Evolutionary conservation across 2,797 vertebrate species (phyloP), one percentile per base, ranked within the genome.

Genomic region (Onychomys arenicola): DNA sequence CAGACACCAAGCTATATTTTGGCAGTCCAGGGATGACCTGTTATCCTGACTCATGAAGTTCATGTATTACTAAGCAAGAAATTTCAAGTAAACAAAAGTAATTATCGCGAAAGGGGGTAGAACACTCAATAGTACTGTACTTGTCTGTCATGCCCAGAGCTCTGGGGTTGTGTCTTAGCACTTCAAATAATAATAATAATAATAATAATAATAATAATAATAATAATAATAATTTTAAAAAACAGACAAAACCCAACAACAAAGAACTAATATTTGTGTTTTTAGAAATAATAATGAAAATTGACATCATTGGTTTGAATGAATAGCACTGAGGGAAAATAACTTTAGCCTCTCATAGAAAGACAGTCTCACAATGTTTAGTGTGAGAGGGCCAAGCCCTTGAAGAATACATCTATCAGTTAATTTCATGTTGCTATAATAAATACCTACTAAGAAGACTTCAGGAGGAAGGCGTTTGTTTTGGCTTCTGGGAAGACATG

Each of bases 201-300:
- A 32, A 43, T 21, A 73, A 40, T 37, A 37, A 69, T 32, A 69
- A 69, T n/a, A 52, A 52, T 52, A 52, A 52, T 52, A 61, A 13
- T 67, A 67, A 67, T 34, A 34, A 67, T 14, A 34, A 32, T 5
- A 29, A 63, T 12, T 29, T 29, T 13, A 67, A 5, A 6, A 67
- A 67, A 4, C 55, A 14, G 23, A 82, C n/a, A 61, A 61, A 59
- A 43, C 16, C 11, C 29, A 89, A 77, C 10, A 34, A 16, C 49
- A 40, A 76, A 25, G 14, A 77, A 86, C 46, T 11, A 25, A 10
- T 32, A 32, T 29, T 52, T 71, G 65, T 65, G 2, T 78, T 65
- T 65, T 43, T 19, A 80, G 63, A 67, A 67, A 85, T 85, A 76
- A 88, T 88, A 52, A 84, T 59, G 57, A 21, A 84, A 87, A 90